Percentiles rank a stretch among this genome's conserved stretches.
Evolutionary conservation across 2,113 vertebrate genomes (phyloP).

Genomic region (Gobius niger): DNA sequence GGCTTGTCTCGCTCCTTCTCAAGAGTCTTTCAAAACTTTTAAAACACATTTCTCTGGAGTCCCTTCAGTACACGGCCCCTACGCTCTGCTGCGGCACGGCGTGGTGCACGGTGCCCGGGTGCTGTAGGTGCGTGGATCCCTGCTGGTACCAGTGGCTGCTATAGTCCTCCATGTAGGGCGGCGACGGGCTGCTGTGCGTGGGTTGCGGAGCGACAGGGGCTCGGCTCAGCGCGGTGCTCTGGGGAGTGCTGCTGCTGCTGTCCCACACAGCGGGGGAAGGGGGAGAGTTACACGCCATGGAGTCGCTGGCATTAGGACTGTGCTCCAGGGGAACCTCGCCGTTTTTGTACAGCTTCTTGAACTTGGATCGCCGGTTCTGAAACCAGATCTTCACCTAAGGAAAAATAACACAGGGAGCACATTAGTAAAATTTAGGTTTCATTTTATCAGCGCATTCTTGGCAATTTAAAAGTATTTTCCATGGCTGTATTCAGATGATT

Average conservation of each 20-base stretch:
- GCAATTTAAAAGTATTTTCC: not conserved
- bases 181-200: constrained; percentile 88
- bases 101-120: constrained; percentile 86
- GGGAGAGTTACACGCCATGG: constrained; percentile 97
- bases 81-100: constrained; percentile 86
- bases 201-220: constrained; percentile 82
- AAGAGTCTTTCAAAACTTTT: constrained; percentile 58
- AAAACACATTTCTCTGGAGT: constrained; percentile 55
- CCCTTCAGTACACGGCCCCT: constrained; percentile 88
- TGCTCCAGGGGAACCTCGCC: constrained; percentile 94
- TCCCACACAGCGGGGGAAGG: constrained; percentile 93
- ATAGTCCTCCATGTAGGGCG: constrained; percentile 93
- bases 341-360: constrained; percentile 99
- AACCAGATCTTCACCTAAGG: constrained; percentile 98
- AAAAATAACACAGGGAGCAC: not conserved
- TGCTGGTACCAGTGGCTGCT: constrained; percentile 92
- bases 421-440: constrained; percentile 6
- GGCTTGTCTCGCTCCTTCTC: constrained; percentile 49
- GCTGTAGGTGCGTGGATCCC: constrained; percentile 87
- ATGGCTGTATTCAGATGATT: too few species aligned
- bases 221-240: constrained; percentile 80
- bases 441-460: not conserved
- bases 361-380: constrained; percentile 97
- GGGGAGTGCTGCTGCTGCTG: constrained; percentile 80
- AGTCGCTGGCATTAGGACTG: constrained; percentile 97